Base-by-base conservation (phyloP, 1,140 invertebrate genomes). In the Sinella curviseta region DNA sequence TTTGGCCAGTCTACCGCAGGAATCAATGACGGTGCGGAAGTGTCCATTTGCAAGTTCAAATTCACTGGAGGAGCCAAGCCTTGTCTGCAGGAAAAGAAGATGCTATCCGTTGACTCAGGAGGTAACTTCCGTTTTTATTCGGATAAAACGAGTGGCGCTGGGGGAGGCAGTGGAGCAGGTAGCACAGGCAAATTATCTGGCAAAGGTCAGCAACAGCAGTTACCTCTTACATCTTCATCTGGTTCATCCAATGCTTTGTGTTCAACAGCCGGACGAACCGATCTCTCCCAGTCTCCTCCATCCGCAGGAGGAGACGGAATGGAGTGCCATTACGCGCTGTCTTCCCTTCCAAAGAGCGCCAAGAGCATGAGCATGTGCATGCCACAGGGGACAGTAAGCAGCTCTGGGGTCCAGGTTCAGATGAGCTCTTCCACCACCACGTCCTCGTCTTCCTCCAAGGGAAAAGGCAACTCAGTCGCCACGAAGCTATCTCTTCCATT, bases 41-140 rank as follows among this genome's bases (percentile, higher is more conserved):
- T 89, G n/a, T 95, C 94, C 86, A 96, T 96, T 85, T 96, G 95
- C 85, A 96, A 96, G 85, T 96, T 96, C 84, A 96, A 96, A 85
- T 96, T 96, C 85, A 95, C 94, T 0, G 94, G 94, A 2, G 94
- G 95, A 0, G 93, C 93, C 33, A 94, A 94, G 80, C 95, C 95
- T 0, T 92, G 91, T 70, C 86, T 96, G 34, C 93, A 96, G 86
- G 94, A 96, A 84, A 96, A 96, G 87, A 96, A 96, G 86, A 95
- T 94, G 90, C 88, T 96, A 0, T 95, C 94, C 0, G 93, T 95
- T 0, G 94, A 95, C 85, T 92, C 93, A 0, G 93, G 93, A 1
- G 94, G 94, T 0, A 95, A 94, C 84, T 94, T 95, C 84, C 88
- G 93, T 24, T 95, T 94, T 85, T 94, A 93, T 84, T 92, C 77